Percentiles rank a stretch among this genome's conserved stretches.
These are phyloP conservation scores for Aphaenogaster ashmeadi DNA, from an alignment of 1,140 invertebrate genomes.

Conservation along the genomic window DNA sequence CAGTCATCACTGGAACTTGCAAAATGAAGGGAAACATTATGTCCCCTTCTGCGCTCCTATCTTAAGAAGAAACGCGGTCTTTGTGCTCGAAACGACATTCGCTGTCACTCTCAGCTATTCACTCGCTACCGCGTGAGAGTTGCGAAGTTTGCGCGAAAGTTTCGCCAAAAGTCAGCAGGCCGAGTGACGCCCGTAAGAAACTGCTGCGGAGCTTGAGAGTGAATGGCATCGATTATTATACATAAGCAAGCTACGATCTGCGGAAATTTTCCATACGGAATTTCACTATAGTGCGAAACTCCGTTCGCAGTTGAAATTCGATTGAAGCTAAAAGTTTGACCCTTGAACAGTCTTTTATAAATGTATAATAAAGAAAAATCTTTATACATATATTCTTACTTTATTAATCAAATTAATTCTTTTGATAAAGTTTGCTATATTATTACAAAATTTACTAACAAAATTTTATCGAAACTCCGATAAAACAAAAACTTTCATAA, in stretches of 20 bases:
- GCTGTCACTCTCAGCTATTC: constrained; percentile 70
- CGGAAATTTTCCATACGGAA: constrained; percentile 48
- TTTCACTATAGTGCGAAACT: not conserved
- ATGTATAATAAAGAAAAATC: not conserved
- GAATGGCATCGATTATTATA: constrained; percentile 62
- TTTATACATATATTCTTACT: not conserved
- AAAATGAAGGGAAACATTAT: constrained; percentile 51
- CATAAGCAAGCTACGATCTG: constrained; percentile 27
- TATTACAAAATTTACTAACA: constrained; percentile 1
- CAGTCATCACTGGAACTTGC: constrained; percentile 36
- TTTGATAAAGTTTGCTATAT: not conserved
- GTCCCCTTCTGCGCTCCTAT: constrained; percentile 61
- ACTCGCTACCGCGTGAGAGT: constrained; percentile 35
- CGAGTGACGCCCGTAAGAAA: constrained; percentile 68
- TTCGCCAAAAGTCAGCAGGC: constrained; percentile 66
- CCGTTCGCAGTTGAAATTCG: not conserved
- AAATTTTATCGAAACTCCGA: not conserved
- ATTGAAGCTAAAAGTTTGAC: not conserved
- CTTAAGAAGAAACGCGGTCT: constrained; percentile 61
- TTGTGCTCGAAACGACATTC: constrained; percentile 68
- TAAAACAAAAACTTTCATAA: not conserved
- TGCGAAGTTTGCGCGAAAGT: constrained; percentile 58
- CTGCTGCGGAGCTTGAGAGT: constrained; percentile 37
- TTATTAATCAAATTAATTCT: not conserved
- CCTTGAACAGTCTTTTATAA: not conserved